These are phyloP conservation scores for Cryptocephalus moraei DNA, from an alignment of 2,888 invertebrate genomes.

Conservation along the genomic window DNA sequence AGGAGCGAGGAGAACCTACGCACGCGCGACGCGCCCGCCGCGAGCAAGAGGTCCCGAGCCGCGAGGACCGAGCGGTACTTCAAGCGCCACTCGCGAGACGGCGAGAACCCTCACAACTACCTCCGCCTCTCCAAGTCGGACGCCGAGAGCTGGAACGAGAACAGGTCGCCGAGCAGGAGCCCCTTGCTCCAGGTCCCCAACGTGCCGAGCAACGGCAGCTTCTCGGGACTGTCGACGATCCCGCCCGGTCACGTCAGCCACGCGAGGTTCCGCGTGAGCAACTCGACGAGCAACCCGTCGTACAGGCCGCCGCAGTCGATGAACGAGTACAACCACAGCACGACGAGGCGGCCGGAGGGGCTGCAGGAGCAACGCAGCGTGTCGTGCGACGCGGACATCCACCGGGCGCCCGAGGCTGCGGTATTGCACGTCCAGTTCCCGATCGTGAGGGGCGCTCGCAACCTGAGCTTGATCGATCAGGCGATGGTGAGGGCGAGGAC, in stretches of 20 bases:
- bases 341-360: slow-evolving; percentile 11
- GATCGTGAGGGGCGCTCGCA: slow-evolving; percentile 25
- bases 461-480: slow-evolving; percentile 28
- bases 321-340: slow-evolving; percentile 27
- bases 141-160: slow-evolving; percentile 26
- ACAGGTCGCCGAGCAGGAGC: slow-evolving; percentile 27
- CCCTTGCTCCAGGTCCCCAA: slow-evolving; percentile 20
- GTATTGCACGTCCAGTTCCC: slow-evolving; percentile 30
- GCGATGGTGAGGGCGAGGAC: slow-evolving; percentile 15
- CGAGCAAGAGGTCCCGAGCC: slow-evolving; percentile 55
- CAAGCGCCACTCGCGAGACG: slow-evolving; percentile 62
- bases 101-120: slow-evolving; percentile 43
- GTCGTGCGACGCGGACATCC: slow-evolving; percentile 34
- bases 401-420: slow-evolving; percentile 26
- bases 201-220: slow-evolving; percentile 16
- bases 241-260: slow-evolving; percentile 32
- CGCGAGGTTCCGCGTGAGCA: slow-evolving; percentile 27
- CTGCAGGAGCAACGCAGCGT: slow-evolving; percentile 27
- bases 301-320: slow-evolving; percentile 28
- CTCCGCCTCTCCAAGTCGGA: slow-evolving; percentile 30
- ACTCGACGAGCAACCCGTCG: slow-evolving; percentile 27
- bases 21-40: slow-evolving; percentile 39
- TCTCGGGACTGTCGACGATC: slow-evolving; percentile 34
- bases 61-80: slow-evolving; percentile 74
- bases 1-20: slow-evolving; percentile 57